Evolutionary conservation across 2,113 vertebrate genomes (phyloP).

Genomic region (Sialia sialis): DNA sequence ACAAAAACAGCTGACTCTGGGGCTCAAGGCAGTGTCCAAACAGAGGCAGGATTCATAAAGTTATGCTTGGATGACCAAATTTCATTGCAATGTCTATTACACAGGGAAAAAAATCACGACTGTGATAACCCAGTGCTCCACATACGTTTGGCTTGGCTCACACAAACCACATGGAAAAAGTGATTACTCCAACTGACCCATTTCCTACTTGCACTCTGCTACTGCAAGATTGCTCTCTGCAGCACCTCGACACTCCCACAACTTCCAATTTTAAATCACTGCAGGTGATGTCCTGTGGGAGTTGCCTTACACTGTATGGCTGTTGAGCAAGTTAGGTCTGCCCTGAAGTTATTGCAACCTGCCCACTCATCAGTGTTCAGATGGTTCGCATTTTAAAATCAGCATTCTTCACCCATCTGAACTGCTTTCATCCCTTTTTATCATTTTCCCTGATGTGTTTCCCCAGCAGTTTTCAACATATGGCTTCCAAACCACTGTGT

Average conservation of each 20-base stretch:
- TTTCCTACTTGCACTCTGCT: not conserved
- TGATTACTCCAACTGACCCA: slow-evolving; percentile 22
- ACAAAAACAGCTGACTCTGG: not conserved
- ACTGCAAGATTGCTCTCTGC: not conserved
- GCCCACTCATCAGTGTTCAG: not conserved
- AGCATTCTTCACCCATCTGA: not conserved
- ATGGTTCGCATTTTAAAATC: slow-evolving; percentile 18
- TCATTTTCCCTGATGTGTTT: not conserved
- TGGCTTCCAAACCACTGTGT: slow-evolving; percentile 45
- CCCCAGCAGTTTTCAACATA: slow-evolving; percentile 40
- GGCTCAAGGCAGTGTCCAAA: not conserved
- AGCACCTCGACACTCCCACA: not conserved
- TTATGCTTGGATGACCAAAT: not conserved
- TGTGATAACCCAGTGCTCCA: not conserved
- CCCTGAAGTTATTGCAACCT: not conserved
- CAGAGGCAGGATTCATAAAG: not conserved
- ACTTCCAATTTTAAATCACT: not conserved
- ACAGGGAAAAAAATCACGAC: not conserved
- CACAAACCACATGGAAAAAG: not conserved
- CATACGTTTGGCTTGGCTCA: not conserved
- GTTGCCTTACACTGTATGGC: not conserved
- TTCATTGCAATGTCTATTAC: not conserved
- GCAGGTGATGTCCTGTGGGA: not conserved
- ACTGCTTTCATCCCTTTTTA: not conserved
- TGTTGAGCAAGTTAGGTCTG: not conserved